Conservation (phyloP, 2,113 vertebrate genomes). For the Mormyrus lacerda region DNA sequence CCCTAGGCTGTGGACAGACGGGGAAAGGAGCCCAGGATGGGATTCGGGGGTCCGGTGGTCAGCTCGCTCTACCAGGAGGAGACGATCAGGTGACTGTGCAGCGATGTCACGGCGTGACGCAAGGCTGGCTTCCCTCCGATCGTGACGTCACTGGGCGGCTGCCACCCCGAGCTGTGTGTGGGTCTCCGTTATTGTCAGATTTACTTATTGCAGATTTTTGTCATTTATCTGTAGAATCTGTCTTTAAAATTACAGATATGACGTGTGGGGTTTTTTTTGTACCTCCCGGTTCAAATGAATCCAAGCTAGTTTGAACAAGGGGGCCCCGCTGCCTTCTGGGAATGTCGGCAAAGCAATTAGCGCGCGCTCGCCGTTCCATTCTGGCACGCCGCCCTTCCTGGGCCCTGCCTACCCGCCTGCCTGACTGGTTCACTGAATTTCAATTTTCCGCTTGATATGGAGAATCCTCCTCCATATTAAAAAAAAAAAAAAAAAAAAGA, state of each 20-base stretch:
- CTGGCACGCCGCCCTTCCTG: constrained; percentile 1
- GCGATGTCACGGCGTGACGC: background rate
- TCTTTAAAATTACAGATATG: background rate
- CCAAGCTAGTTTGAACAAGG: background rate
- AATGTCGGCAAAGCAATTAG: constrained; percentile 32
- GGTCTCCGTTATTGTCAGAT: background rate
- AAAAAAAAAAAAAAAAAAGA: constrained; percentile 16
- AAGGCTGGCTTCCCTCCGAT: background rate
- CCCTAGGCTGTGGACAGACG: constrained; percentile 64
- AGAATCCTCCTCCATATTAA: constrained; percentile 27
- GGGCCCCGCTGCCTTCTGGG: constrained; percentile 3
- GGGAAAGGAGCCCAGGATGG: constrained; percentile 66
- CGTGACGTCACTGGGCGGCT: background rate
- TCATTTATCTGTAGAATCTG: background rate
- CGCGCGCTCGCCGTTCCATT: background rate
- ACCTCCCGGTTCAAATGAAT: background rate
- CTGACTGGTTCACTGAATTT: constrained; percentile 35
- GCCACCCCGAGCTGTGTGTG: background rate
- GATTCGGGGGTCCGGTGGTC: constrained; percentile 82
- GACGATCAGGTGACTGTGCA: constrained; percentile 78
- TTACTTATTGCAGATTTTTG: background rate
- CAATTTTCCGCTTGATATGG: constrained; percentile 25
- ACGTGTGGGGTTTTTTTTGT: background rate
- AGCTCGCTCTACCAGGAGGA: constrained; percentile 94
- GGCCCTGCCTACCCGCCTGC: constrained; percentile 4